Evolutionary conservation across 64 coral and sea anemone species (phyloP), one percentile per base, ranked within the genome.

Genomic region (Dendrophyllia cribrosa): DNA sequence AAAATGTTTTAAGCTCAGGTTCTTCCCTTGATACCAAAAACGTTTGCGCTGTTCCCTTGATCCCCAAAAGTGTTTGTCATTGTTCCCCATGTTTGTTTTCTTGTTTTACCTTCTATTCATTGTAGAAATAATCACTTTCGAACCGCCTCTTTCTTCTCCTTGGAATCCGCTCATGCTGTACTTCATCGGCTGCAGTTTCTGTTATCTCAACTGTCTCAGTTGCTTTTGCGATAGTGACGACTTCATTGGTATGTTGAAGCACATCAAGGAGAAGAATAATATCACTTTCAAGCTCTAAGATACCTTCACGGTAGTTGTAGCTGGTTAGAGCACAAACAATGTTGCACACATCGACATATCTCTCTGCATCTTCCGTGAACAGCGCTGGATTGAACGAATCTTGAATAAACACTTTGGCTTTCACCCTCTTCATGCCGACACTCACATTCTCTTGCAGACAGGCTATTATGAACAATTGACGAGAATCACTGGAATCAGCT

Each of bases 111-210:
- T 82, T 82, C 78, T 60, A 82, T 82, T 58, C 55, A 62, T 34
- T 82, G 59, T 82, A 82, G 78, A 82, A 82, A 82, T 59, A 82
- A 74, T 82, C 78, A 9, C 53, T 56, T 82, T 82, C 78, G 3
- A 82, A 69, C 66, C 43, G 83, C 66, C 65, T 86, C 86, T 94
- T 94, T 89, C 92, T 58, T 84, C 86, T 89, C 86, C 92, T 94
- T 88, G 92, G 16, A 88, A 64, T 88, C 79, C 86, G 76, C 25
- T 93, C 86, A 89, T 50, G 75, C 70, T 87, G 73, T 61, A 81
- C 72, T 89, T 95, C 88, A 90, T 87, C 81, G 81, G 65, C 83
- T 86, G 86, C 70, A n/a, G 86, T 58, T 88, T 88, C 49, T 78
- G 76, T 90, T 76, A 66, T 66, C 66, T 86, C 82, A 86, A 76